Conservation (phyloP, 2,888 invertebrate species). For the Tachina fera region DNA sequence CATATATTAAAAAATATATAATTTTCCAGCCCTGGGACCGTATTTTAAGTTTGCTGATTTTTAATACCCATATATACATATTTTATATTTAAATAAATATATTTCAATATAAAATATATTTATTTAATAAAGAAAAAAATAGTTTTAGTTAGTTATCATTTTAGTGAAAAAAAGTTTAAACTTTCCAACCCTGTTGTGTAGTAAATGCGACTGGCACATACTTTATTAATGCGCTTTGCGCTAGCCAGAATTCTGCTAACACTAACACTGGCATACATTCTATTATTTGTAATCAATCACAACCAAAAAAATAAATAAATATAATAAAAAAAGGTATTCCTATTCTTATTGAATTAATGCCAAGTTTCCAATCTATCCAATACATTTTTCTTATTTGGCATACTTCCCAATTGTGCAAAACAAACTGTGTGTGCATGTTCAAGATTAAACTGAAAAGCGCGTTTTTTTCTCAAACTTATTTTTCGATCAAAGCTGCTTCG, state of each 20-base stretch:
- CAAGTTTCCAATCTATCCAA: conserved; percentile 40
- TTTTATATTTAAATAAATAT: too few relatives aligned
- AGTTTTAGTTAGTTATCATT: too few relatives aligned
- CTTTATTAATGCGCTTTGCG: neutral
- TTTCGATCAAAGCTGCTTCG: conserved; percentile 34
- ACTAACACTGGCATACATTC: neutral
- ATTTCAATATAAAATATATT: too few relatives aligned
- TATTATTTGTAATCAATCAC: conserved; percentile 12
- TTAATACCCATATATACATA: too few relatives aligned
- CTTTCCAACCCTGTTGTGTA: too few relatives aligned
- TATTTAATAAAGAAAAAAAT: too few relatives aligned
- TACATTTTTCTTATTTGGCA: conserved; percentile 45
- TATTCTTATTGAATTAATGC: conserved; percentile 50
- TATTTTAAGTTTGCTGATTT: too few relatives aligned
- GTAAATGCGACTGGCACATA: too few relatives aligned
- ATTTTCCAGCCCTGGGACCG: too few relatives aligned
- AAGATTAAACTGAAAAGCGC: conserved; percentile 22
- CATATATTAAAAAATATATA: too few relatives aligned
- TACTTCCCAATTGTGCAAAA: conserved; percentile 49
- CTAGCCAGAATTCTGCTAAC: conserved; percentile 11
- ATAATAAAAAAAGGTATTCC: conserved; percentile 21
- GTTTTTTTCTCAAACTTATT: conserved; percentile 30
- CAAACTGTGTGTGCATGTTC: neutral
- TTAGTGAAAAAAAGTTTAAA: neutral
- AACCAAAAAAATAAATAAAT: neutral